Conservation (phyloP, 2,888 invertebrate species). For the Caenorhabditis macrosperma region DNA sequence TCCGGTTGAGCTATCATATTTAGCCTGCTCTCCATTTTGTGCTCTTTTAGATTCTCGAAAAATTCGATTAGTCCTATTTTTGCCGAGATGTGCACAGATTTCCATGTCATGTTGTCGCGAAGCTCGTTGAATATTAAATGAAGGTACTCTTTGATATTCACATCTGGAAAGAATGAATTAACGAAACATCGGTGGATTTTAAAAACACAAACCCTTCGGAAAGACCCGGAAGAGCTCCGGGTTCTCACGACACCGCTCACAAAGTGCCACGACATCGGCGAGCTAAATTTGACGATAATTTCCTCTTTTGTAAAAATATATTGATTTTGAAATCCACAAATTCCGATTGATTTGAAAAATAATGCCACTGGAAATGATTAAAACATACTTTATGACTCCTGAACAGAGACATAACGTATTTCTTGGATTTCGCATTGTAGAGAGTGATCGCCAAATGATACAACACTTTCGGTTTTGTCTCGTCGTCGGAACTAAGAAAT, state of each 20-base stretch:
- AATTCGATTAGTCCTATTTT: slow-evolving; percentile 60
- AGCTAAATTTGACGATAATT: too few relatives aligned
- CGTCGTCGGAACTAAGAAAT: slow-evolving; percentile 35
- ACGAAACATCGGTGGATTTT: slow-evolving; percentile 3
- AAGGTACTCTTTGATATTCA: slow-evolving; percentile 57
- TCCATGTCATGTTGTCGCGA: slow-evolving; percentile 66
- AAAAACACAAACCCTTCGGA: slow-evolving; percentile 45
- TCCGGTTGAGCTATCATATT: slow-evolving; percentile 71
- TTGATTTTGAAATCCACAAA: too few relatives aligned
- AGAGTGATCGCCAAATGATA: slow-evolving; percentile 63
- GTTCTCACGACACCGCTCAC: slow-evolving; percentile 69
- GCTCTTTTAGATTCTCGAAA: slow-evolving; percentile 50
- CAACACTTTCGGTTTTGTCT: slow-evolving; percentile 26
- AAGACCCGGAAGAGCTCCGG: slow-evolving; percentile 60
- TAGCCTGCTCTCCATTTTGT: slow-evolving; percentile 50
- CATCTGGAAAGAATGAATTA: too few relatives aligned
- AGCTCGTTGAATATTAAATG: slow-evolving; percentile 56
- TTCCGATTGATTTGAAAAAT: too few relatives aligned
- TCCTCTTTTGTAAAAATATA: too few relatives aligned
- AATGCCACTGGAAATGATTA: too few relatives aligned
- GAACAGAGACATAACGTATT: slow-evolving; percentile 58
- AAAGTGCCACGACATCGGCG: slow-evolving; percentile 63
- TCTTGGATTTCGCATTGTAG: slow-evolving; percentile 51
- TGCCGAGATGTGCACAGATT: slow-evolving; percentile 62
- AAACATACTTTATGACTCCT: slow-evolving; percentile 64